Percentiles rank a stretch among this genome's conserved stretches.
These are phyloP conservation scores for Homalodisca vitripennis DNA, from an alignment of 1,140 invertebrate species.

Conservation along the genomic window DNA sequence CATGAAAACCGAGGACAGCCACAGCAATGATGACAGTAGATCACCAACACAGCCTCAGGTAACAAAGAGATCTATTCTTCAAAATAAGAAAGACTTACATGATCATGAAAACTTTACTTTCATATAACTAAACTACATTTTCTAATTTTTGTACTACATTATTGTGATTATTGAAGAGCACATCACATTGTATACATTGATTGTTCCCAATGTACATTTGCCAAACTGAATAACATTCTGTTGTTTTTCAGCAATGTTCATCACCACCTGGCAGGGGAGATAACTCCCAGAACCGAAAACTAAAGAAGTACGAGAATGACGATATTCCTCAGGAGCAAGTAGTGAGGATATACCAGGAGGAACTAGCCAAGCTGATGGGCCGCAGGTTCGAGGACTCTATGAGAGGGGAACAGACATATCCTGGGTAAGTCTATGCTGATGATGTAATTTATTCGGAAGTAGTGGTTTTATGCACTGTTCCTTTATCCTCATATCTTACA, in stretches of 20 bases:
- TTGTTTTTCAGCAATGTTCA: constrained; percentile 41
- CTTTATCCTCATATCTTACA: too few relatives aligned
- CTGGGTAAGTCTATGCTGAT: constrained; percentile 63
- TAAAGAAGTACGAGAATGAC: constrained; percentile 87
- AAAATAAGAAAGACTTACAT: too few relatives aligned
- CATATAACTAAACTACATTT: too few relatives aligned
- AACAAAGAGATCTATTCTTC: not conserved
- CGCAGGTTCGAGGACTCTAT: constrained; percentile 62
- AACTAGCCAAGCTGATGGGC: constrained; percentile 89
- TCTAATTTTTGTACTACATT: too few relatives aligned
- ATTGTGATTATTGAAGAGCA: too few relatives aligned
- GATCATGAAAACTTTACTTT: too few relatives aligned
- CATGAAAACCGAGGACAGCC: constrained; percentile 59
- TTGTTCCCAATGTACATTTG: too few relatives aligned
- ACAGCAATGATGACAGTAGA: constrained; percentile 77
- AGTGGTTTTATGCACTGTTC: not conserved
- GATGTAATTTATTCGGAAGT: constrained; percentile 57
- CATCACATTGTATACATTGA: too few relatives aligned
- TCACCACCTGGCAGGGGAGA: constrained; percentile 40
- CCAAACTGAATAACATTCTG: too few relatives aligned
- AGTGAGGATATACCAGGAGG: constrained; percentile 94
- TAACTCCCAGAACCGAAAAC: constrained; percentile 62
- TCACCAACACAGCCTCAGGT: constrained; percentile 59
- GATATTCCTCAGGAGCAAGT: constrained; percentile 97
- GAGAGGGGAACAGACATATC: constrained; percentile 52